Evolutionary conservation across 2,888 invertebrate genomes (phyloP).

Genomic region (Stictocephala bisonia): DNA sequence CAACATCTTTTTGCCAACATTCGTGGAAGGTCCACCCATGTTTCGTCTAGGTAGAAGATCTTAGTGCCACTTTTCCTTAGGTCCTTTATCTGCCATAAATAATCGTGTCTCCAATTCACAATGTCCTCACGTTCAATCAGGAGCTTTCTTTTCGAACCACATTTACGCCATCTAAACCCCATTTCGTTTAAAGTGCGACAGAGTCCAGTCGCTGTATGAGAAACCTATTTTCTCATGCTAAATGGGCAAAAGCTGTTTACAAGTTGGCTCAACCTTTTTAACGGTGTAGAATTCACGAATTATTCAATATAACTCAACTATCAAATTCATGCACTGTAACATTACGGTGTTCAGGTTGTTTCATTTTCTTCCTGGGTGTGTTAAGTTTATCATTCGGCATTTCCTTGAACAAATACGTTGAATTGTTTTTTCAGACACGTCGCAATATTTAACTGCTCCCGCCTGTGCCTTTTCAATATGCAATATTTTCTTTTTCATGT

Average conservation of each 20-base stretch:
- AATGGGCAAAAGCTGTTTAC: too few species aligned
- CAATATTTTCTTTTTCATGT: background rate
- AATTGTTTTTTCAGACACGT: background rate
- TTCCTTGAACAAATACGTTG: background rate
- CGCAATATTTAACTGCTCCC: background rate
- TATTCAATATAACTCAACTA: background rate
- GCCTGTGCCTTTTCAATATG: background rate
- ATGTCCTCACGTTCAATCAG: background rate
- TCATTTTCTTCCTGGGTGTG: background rate
- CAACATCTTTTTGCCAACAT: background rate
- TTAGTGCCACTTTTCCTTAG: background rate
- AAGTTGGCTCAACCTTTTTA: background rate
- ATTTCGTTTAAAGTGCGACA: background rate
- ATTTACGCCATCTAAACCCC: background rate
- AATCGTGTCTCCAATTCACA: background rate
- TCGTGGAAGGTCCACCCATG: background rate
- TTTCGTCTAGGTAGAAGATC: background rate
- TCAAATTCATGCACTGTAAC: background rate
- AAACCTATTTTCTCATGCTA: background rate
- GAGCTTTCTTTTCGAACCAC: background rate
- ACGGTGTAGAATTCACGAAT: background rate
- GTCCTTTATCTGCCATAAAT: background rate
- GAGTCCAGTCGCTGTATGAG: background rate
- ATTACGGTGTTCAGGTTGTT: background rate
- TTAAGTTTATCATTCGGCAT: background rate